These are phyloP conservation scores for Ochotona curzoniae DNA, from an alignment of 2,113 vertebrate species.

Conservation along the genomic window DNA sequence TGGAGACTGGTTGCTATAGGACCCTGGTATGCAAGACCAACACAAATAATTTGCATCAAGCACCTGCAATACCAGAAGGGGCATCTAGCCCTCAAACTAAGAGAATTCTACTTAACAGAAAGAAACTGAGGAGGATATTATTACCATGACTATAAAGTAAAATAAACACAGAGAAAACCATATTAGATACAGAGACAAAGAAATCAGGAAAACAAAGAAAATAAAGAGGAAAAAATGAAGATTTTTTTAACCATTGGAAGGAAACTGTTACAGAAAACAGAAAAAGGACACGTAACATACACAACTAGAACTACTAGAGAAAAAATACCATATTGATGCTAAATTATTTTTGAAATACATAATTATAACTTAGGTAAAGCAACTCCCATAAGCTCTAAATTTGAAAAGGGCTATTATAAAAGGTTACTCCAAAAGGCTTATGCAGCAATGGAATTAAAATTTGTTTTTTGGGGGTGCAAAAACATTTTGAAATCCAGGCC, in stretches of 20 bases:
- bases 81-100: not conserved
- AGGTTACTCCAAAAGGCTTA: too few species aligned
- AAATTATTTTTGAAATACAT: not conserved
- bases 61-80: not conserved
- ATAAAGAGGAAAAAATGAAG: not conserved
- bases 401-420: not conserved
- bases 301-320: not conserved
- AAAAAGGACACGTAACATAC: not conserved
- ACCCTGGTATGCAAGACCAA: not conserved
- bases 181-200: not conserved
- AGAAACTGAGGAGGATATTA: not conserved
- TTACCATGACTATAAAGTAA: not conserved
- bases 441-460: too few species aligned
- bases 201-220: conserved; percentile 19
- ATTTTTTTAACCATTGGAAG: not conserved
- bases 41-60: not conserved
- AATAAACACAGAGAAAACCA: not conserved
- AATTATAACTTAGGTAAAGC: not conserved
- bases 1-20: too few species aligned
- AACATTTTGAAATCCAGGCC: too few species aligned
- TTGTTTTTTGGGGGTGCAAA: too few species aligned
- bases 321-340: not conserved
- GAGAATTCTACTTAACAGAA: not conserved
- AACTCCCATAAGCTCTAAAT: not conserved
- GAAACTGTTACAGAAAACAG: not conserved